Evolutionary conservation across 2,113 vertebrate species (phyloP).

Genomic region (Herpetotheres cachinnans): DNA sequence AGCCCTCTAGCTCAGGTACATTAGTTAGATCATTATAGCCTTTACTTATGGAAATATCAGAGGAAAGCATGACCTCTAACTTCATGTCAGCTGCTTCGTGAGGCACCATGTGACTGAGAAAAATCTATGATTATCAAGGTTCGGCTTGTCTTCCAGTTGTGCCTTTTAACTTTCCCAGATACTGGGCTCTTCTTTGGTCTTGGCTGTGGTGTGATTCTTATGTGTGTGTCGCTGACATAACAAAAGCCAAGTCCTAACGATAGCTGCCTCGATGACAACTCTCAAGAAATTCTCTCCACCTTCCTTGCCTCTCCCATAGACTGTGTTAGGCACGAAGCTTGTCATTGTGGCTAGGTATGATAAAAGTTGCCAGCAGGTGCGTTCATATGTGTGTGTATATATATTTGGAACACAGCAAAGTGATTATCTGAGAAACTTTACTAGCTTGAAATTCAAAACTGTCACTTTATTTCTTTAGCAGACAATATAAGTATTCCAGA

Average conservation of each 20-base stretch:
- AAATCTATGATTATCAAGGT: neutral
- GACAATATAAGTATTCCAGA: slow-evolving; percentile 3
- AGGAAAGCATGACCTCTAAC: neutral
- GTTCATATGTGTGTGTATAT: neutral
- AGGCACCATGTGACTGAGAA: neutral
- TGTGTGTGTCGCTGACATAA: neutral
- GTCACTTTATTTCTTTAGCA: neutral
- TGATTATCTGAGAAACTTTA: neutral
- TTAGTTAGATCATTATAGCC: no score
- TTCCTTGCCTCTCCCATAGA: neutral
- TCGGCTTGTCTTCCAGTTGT: neutral
- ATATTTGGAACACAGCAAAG: neutral
- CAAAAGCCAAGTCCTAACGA: neutral
- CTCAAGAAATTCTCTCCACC: neutral
- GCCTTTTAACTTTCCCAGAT: neutral
- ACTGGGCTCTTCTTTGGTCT: neutral
- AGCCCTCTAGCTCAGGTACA: neutral
- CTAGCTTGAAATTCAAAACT: neutral
- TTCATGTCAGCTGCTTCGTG: neutral
- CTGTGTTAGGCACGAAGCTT: neutral
- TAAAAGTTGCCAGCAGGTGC: neutral
- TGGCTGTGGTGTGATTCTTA: neutral
- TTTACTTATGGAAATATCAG: no score
- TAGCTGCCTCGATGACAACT: neutral
- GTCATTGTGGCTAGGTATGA: neutral